phyloP scores from a whole-genome alignment of 2,888 invertebrate species.

The Miltochrista miniata region DNA sequence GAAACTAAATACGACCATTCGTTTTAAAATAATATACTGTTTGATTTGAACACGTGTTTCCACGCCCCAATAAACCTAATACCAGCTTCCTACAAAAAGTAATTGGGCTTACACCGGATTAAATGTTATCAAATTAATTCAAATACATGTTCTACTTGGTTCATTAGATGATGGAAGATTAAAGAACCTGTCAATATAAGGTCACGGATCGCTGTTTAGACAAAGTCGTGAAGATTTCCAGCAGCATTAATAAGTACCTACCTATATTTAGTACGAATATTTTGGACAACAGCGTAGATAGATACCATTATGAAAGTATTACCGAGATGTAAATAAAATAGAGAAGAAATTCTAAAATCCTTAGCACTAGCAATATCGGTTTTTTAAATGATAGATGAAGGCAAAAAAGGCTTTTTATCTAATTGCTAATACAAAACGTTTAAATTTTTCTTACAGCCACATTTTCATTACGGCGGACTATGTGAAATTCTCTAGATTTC shows the following conservation, averaged over 20 bases:
- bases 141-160: slow-evolving; percentile 16
- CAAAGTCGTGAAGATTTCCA: slow-evolving; percentile 41
- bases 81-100: slow-evolving; percentile 10
- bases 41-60: slow-evolving; percentile 5
- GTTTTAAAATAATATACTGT: too few species aligned
- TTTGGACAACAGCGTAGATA: too few species aligned
- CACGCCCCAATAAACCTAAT: slow-evolving; percentile 11
- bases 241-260: neutral
- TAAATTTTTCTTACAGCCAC: too few species aligned
- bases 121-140: slow-evolving; percentile 32
- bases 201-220: slow-evolving; percentile 34
- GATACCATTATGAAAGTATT: too few species aligned
- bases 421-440: too few species aligned
- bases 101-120: slow-evolving; percentile 21
- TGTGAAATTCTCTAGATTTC: neutral
- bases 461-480: neutral
- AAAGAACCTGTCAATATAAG: slow-evolving; percentile 30
- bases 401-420: too few species aligned
- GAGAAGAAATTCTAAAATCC: too few species aligned
- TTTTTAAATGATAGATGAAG: too few species aligned
- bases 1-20: too few species aligned
- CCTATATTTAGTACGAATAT: neutral
- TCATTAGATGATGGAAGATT: slow-evolving; percentile 25
- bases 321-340: too few species aligned
- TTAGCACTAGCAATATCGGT: too few species aligned